Percentiles rank a stretch among this genome's conserved stretches.
phyloP scores from a whole-genome alignment of 1,140 invertebrate genomes.

The Dreissena polymorpha region DNA sequence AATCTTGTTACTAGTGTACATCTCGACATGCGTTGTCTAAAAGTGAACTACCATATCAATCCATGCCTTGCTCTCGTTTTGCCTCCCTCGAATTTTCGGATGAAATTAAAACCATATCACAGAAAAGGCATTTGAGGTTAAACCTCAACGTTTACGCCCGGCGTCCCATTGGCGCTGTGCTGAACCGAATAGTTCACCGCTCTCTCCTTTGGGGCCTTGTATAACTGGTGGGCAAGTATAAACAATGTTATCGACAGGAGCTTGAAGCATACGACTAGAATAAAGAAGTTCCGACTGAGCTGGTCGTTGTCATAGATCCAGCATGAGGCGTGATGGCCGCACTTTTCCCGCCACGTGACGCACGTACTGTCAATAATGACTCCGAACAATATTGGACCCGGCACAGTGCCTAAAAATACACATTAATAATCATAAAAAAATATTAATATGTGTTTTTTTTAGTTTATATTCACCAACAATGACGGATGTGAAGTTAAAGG shows the following conservation, averaged over 20 bases:
- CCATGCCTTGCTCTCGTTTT: too few species aligned
- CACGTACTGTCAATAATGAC: constrained; percentile 75
- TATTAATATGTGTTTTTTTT: neutral
- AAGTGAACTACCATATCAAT: too few species aligned
- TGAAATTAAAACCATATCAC: too few species aligned
- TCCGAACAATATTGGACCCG: constrained; percentile 76
- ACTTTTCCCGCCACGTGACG: constrained; percentile 75
- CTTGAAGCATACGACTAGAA: constrained; percentile 47
- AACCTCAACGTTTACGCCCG: too few species aligned
- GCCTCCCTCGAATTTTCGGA: too few species aligned
- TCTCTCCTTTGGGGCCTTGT: constrained; percentile 55
- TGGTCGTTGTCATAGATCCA: constrained; percentile 76
- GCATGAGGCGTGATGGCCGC: constrained; percentile 73
- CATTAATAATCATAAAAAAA: constrained; percentile 18
- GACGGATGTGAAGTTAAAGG: neutral
- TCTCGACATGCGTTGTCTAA: too few species aligned
- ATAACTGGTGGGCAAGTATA: constrained; percentile 48
- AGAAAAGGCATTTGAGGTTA: too few species aligned
- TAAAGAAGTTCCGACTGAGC: constrained; percentile 62
- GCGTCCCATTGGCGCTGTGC: too few species aligned
- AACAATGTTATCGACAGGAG: constrained; percentile 44
- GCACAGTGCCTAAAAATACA: constrained; percentile 69
- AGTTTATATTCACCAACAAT: neutral
- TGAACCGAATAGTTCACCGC: too few species aligned
- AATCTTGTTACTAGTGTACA: too few species aligned